A percentile compares a stretch with the other conserved stretches of the same genome.
Conservation (phyloP, 2,797 vertebrate species). For the Poecilia picta region DNA sequence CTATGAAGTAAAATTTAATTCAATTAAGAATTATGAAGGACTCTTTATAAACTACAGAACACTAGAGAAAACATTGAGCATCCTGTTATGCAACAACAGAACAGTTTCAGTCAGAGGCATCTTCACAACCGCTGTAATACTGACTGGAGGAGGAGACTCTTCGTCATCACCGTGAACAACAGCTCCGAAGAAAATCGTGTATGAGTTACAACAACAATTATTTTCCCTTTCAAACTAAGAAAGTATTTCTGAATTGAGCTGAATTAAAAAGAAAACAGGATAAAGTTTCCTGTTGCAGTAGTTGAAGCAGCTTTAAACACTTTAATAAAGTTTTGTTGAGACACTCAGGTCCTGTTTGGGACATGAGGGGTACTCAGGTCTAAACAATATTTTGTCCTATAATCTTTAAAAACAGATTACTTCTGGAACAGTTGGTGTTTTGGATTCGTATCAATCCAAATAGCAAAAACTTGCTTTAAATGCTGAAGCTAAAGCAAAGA, state of each 20-base stretch:
- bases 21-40: background rate
- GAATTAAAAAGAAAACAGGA: background rate
- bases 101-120: background rate
- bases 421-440: background rate
- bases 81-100: background rate
- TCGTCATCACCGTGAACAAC: background rate
- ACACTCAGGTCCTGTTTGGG: background rate
- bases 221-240: background rate
- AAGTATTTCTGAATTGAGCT: background rate
- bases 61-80: background rate
- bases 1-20: background rate
- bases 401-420: background rate
- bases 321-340: background rate
- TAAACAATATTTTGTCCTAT: background rate
- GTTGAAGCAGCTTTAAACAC: background rate
- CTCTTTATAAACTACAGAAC: background rate
- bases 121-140: background rate
- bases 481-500: background rate
- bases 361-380: background rate
- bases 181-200: background rate
- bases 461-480: background rate
- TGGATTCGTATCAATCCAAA: background rate
- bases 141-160: background rate
- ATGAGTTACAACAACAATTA: background rate
- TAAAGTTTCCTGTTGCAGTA: background rate